Evolutionary conservation across 2,888 invertebrate species (phyloP), one percentile per base, ranked within the genome.

Genomic region (Calameuta pallipes): DNA sequence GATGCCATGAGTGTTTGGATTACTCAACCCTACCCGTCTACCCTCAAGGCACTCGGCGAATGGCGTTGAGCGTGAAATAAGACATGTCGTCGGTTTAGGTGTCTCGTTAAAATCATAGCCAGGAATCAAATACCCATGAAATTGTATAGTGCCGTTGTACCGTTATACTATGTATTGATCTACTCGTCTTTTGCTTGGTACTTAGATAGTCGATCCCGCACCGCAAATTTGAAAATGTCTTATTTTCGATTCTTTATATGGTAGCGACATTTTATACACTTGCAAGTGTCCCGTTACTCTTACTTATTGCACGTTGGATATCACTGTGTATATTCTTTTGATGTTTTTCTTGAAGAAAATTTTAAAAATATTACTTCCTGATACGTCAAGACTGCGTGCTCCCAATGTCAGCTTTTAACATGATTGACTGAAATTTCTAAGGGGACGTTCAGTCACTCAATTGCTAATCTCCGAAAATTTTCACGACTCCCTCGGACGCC

Each of bases 81-180:
- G 71, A 34, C 71, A 31, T 34, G 71, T 4, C 30, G 31, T 15
- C 33, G 31, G 31, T 12, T 71, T 15, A 30, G 71, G 71, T 71
- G 71, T 76, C 73, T 78, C 81, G 78, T 82, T 81, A 80, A 81
- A 81, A 81, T 80, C 79, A 78, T 74, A 68, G 74, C 71, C 74
- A 69, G 41, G 69, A 79, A 78, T 74, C 75, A 77, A 78, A 79
- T 82, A 79, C 79, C 77, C 80, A 71, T 78, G 77, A 80, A 82
- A 80, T 82, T 78, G 80, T 73, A 76, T 4, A 34, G 31, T 71
- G 30, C 31, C 12, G 13, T 71, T 56, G 56, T 56, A 23, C 23
- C 9, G 2, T 56, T 23, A 23, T 56, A 56, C 23, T 2, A 56
- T 56, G 9, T 9, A 56, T 56, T 23, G 23, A 56, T 9, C 56